These are phyloP conservation scores for Enoplosus armatus DNA, from an alignment of 2,797 vertebrate species.

Conservation along the genomic window DNA sequence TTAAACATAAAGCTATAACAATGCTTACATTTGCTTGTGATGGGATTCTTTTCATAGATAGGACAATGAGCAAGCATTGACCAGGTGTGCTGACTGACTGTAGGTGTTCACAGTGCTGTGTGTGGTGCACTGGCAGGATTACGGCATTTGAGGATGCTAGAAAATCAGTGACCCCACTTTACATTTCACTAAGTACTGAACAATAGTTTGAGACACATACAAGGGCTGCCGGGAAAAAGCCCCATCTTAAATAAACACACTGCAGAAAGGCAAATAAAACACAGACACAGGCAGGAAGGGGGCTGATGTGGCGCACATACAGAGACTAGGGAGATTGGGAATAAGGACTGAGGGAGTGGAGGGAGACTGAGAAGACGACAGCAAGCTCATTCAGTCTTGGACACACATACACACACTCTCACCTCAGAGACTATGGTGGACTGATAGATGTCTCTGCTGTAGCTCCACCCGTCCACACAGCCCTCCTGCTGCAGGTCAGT, in stretches of 20 bases:
- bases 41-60: background rate
- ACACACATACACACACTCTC: background rate
- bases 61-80: background rate
- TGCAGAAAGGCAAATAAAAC: background rate
- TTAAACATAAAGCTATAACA: background rate
- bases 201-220: background rate
- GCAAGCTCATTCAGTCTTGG: background rate
- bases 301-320: background rate
- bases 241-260: background rate
- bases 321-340: background rate
- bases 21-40: background rate
- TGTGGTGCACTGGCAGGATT: no score
- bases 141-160: background rate
- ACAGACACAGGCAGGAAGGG: background rate
- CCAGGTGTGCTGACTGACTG: background rate
- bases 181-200: background rate
- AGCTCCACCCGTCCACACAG: constrained; percentile 88
- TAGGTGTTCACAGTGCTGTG: background rate
- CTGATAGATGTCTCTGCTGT: constrained; percentile 83
- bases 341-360: background rate
- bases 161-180: background rate
- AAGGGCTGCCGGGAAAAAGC: background rate
- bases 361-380: background rate
- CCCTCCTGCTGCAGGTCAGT: constrained; percentile 84
- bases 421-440: constrained; percentile 88